phyloP scores from a whole-genome alignment of 1,140 invertebrate species.

The Meteorus sp. region DNA sequence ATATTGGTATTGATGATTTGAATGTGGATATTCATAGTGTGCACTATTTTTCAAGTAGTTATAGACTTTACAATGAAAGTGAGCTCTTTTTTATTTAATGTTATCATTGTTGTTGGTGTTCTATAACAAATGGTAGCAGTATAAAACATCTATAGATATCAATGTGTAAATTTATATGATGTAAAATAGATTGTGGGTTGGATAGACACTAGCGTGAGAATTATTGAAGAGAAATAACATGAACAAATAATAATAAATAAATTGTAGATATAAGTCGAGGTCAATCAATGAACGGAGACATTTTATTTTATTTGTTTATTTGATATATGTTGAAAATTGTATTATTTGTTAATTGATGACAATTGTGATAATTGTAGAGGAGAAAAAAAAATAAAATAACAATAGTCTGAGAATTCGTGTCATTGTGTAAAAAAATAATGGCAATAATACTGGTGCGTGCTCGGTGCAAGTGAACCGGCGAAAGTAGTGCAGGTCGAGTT shows the following conservation, averaged over 20 bases:
- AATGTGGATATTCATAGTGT: no score
- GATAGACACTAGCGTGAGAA: background rate
- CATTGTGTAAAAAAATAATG: background rate
- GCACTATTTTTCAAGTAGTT: no score
- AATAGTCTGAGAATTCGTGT: no score
- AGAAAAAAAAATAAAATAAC: background rate
- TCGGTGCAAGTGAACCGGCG: background rate
- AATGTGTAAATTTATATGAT: no score
- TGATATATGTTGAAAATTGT: no score
- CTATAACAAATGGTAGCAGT: no score
- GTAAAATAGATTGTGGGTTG: no score
- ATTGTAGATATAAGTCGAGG: constrained; percentile 1
- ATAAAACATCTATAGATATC: no score
- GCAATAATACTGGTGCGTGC: constrained; percentile 5
- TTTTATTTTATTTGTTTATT: background rate
- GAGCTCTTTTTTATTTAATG: no score
- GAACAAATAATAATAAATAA: background rate
- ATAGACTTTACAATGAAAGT: no score
- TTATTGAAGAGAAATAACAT: background rate
- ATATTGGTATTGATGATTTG: no score
- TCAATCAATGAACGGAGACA: background rate
- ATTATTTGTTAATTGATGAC: background rate
- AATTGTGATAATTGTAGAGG: background rate
- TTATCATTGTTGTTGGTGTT: no score
- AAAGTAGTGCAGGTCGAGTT: constrained; percentile 28